Evolutionary conservation across 2,888 invertebrate genomes (phyloP).

Genomic region (Melanargia galathea): DNA sequence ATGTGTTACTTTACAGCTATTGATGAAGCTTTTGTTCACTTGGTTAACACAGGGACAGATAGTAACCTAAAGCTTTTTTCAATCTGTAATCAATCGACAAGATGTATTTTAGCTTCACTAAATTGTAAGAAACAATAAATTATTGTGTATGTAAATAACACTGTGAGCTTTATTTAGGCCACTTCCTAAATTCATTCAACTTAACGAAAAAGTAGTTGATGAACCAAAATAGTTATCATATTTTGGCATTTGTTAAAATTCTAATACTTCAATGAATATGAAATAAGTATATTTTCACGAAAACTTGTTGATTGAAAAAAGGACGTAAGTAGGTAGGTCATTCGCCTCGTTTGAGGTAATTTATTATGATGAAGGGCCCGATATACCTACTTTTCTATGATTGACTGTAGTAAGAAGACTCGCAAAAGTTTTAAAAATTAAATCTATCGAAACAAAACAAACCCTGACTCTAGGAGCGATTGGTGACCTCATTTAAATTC

Average conservation of each 20-base stretch:
- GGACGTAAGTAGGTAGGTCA: conserved; percentile 30
- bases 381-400: conserved; percentile 18
- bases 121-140: conserved; percentile 83
- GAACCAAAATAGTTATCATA: neutral
- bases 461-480: neutral
- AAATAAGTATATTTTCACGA: conserved; percentile 11
- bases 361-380: too few relatives aligned
- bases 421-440: neutral
- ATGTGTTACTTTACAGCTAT: conserved; percentile 71
- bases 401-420: neutral
- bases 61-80: conserved; percentile 77
- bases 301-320: conserved; percentile 31
- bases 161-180: conserved; percentile 77
- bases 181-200: conserved; percentile 55
- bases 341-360: conserved; percentile 37
- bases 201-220: neutral
- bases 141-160: conserved; percentile 82
- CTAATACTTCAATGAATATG: conserved; percentile 19
- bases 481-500: neutral
- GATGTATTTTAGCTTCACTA: conserved; percentile 82
- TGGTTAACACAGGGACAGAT: conserved; percentile 71
- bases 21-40: conserved; percentile 72
- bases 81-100: conserved; percentile 79
- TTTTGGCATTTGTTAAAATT: conserved; percentile 26
- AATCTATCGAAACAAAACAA: neutral